Percentiles rank a stretch among this genome's conserved stretches.
Evolutionary conservation across 2,797 vertebrate species (phyloP).

Genomic region (Strix occidentalis): DNA sequence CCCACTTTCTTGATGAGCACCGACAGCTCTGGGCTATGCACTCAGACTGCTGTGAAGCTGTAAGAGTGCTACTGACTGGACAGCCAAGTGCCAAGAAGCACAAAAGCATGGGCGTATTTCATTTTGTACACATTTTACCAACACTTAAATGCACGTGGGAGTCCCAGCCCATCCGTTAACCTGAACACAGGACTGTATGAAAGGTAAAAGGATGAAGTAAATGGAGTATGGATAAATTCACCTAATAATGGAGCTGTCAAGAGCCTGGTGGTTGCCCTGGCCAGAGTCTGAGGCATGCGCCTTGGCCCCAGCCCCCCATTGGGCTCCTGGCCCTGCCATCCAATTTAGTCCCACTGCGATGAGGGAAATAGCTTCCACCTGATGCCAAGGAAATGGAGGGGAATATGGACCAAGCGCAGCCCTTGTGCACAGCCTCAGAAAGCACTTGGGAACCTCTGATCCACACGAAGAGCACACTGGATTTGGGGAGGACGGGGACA

Average conservation of each 20-base stretch:
- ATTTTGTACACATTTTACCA: background rate
- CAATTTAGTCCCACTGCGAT: accelerated
- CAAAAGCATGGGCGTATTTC: accelerated
- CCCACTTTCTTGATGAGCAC: accelerated
- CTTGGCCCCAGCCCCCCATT: accelerated
- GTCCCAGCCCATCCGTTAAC: background rate
- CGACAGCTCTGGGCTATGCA: accelerated
- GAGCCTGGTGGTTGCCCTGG: background rate
- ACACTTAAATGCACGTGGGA: background rate
- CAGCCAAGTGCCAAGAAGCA: background rate
- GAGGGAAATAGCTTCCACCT: background rate
- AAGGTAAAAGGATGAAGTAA: background rate
- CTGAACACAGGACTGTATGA: background rate
- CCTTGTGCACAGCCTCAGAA: background rate
- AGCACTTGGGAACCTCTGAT: background rate
- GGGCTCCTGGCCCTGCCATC: background rate
- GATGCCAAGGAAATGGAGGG: accelerated
- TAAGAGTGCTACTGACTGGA: background rate
- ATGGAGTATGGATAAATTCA: background rate
- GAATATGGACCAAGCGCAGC: background rate
- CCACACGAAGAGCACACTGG: background rate
- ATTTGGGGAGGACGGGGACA: background rate
- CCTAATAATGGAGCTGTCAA: background rate
- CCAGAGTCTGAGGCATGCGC: accelerated
- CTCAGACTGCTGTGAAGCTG: background rate